Evolutionary conservation across 2,797 vertebrate species (phyloP).

Genomic region (Vireo griseus): DNA sequence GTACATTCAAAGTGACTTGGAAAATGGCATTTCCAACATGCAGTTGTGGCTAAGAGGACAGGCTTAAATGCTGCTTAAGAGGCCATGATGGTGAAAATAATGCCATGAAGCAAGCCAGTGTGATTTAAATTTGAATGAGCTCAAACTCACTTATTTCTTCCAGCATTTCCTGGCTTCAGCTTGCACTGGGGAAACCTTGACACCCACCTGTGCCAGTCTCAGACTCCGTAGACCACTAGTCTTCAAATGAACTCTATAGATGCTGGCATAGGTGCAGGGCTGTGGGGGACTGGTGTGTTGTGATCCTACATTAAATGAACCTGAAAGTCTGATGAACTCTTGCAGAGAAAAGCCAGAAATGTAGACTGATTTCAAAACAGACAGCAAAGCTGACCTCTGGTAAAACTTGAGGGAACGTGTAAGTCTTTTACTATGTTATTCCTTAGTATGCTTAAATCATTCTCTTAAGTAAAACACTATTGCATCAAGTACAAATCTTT

Average conservation of each 20-base stretch:
- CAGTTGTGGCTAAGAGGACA: neutral
- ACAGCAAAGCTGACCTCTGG: neutral
- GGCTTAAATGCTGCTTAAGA: neutral
- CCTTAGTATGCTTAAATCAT: neutral
- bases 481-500: neutral
- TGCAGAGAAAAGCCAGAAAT: neutral
- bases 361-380: neutral
- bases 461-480: neutral
- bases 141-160: neutral
- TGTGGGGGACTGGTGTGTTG: neutral
- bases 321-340: neutral
- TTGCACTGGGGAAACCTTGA: neutral
- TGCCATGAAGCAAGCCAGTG: neutral
- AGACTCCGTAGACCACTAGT: neutral
- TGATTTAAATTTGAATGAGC: neutral
- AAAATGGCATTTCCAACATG: neutral
- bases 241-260: neutral
- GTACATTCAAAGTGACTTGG: neutral
- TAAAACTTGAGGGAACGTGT: neutral
- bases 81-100: neutral
- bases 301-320: neutral
- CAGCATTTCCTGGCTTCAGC: neutral
- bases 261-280: neutral
- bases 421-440: neutral
- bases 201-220: neutral